Percentiles rank a stretch among this genome's conserved stretches.
These are phyloP conservation scores for Percopsis transmontana DNA, from an alignment of 2,113 vertebrate species.

Conservation along the genomic window DNA sequence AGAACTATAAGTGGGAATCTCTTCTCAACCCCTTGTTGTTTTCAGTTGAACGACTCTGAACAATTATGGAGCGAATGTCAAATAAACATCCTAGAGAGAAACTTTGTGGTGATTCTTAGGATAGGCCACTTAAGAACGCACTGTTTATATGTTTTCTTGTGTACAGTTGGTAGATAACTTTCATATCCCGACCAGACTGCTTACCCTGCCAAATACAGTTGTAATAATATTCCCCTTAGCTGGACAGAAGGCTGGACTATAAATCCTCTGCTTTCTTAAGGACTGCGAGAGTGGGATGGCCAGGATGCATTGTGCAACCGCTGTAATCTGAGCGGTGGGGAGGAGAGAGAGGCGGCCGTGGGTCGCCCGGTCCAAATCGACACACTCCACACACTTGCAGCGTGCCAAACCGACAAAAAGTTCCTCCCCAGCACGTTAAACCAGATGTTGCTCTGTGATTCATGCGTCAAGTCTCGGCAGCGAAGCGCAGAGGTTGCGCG, in stretches of 20 bases:
- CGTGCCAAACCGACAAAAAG: constrained; percentile 63
- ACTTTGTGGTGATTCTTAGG: no score
- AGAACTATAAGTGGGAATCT: constrained; percentile 17
- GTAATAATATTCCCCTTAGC: constrained; percentile 21
- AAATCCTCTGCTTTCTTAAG: constrained; percentile 41
- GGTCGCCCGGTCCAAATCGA: constrained; percentile 62
- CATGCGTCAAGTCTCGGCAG: constrained; percentile 49
- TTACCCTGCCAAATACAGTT: constrained; percentile 37
- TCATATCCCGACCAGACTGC: constrained; percentile 7
- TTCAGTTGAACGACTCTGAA: not conserved
- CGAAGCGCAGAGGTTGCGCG: constrained; percentile 43
- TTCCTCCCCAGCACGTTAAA: constrained; percentile 62
- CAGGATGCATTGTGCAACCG: constrained; percentile 72
- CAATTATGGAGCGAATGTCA: not conserved
- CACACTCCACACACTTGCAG: constrained; percentile 66
- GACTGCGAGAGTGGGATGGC: constrained; percentile 39
- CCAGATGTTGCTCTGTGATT: constrained; percentile 75
- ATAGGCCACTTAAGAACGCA: constrained; percentile 26
- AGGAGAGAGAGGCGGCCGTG: constrained; percentile 38
- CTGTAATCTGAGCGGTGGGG: constrained; percentile 65
- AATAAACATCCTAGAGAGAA: not conserved
- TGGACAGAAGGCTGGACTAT: constrained; percentile 47
- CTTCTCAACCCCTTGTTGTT: constrained; percentile 8
- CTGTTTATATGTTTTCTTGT: constrained; percentile 45
- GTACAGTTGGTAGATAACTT: constrained; percentile 43